Evolutionary conservation across 2,113 vertebrate genomes (phyloP).

Genomic region (Mobula birostris): DNA sequence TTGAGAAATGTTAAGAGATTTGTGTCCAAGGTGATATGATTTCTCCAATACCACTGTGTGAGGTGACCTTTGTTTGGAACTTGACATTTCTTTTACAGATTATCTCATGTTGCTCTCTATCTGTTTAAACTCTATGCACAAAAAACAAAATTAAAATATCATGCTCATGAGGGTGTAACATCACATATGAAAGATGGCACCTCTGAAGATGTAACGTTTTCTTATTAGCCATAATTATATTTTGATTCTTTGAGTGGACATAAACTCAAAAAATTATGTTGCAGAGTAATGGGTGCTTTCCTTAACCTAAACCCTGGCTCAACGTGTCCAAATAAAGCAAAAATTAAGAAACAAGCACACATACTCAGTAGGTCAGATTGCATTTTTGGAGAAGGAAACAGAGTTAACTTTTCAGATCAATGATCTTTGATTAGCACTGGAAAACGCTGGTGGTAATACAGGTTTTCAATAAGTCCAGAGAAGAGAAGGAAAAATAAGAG

Average conservation of each 20-base stretch:
- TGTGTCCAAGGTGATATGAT: not conserved
- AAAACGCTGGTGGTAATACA: too few relatives aligned
- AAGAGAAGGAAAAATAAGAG: too few relatives aligned
- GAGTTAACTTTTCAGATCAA: too few relatives aligned
- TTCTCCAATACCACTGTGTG: not conserved
- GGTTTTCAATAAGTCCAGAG: too few relatives aligned
- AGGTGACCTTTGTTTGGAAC: not conserved
- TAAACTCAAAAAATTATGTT: not conserved
- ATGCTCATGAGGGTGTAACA: not conserved
- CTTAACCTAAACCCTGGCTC: not conserved
- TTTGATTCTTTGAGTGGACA: not conserved
- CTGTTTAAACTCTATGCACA: not conserved
- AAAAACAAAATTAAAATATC: not conserved
- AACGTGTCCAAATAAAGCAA: not conserved
- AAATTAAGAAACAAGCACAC: not conserved
- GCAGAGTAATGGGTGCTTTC: not conserved
- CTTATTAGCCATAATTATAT: not conserved
- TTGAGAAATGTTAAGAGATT: not conserved
- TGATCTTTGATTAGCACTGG: too few relatives aligned
- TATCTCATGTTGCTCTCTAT: not conserved
- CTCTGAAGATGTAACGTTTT: not conserved
- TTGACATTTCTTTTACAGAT: not conserved
- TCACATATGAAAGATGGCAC: not conserved
- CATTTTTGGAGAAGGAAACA: too few relatives aligned
- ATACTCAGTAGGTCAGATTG: too few relatives aligned